Evolutionary conservation across 2,888 invertebrate genomes (phyloP).

Genomic region (Arrhopalites spinosus): DNA sequence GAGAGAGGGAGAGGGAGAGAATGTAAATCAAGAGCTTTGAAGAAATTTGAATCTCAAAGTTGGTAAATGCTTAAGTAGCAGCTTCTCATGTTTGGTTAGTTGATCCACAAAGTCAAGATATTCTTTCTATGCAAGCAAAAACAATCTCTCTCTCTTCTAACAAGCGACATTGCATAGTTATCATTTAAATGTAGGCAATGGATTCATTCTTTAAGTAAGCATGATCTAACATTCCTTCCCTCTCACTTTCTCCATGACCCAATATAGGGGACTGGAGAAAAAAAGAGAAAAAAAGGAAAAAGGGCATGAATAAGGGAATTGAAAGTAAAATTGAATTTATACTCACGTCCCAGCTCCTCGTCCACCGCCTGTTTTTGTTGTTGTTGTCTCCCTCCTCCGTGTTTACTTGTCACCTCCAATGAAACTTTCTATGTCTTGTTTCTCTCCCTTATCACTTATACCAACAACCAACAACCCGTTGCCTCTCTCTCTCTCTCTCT

Average conservation of each 20-base stretch:
- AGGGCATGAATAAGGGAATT: not conserved
- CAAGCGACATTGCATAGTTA: too few relatives aligned
- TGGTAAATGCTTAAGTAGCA: too few relatives aligned
- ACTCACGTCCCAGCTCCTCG: not conserved
- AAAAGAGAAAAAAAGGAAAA: not conserved
- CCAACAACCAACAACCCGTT: too few relatives aligned
- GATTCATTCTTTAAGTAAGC: too few relatives aligned
- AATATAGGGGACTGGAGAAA: not conserved
- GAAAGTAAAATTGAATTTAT: constrained; percentile 1
- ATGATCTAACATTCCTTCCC: not conserved
- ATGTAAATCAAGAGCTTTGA: too few relatives aligned
- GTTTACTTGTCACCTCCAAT: constrained; percentile 1
- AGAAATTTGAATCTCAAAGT: too few relatives aligned
- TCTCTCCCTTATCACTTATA: not conserved
- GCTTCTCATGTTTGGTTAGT: too few relatives aligned
- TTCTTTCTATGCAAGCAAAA: too few relatives aligned
- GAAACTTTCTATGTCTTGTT: not conserved
- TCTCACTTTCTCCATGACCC: not conserved
- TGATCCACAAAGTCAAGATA: too few relatives aligned
- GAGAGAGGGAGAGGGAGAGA: too few relatives aligned
- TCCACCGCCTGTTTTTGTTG: not conserved
- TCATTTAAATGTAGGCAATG: too few relatives aligned
- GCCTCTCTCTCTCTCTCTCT: not conserved
- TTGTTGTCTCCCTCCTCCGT: not conserved
- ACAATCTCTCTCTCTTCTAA: too few relatives aligned